These are phyloP conservation scores for Himantopus leucocephalus DNA, from an alignment of 2,113 vertebrate genomes.

Conservation along the genomic window DNA sequence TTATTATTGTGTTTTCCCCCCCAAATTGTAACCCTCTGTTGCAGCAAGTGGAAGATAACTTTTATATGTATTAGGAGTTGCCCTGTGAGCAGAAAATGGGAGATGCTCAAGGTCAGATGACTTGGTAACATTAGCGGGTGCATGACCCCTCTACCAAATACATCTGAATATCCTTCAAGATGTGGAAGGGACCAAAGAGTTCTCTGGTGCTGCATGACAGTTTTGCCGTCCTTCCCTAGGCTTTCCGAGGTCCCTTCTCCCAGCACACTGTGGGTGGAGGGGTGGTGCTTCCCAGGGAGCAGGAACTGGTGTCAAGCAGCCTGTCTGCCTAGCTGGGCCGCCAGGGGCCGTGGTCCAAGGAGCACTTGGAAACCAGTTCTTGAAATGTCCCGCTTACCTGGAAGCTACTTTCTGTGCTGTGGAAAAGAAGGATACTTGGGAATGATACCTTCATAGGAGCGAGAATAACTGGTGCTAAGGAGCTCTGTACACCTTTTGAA, in stretches of 20 bases:
- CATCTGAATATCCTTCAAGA: neutral
- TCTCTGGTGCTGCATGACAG: neutral
- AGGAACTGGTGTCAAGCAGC: neutral
- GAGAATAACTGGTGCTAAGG: neutral
- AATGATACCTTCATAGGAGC: neutral
- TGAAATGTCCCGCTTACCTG: neutral
- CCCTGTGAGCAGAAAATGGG: neutral
- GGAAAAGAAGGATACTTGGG: neutral
- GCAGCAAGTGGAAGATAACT: neutral
- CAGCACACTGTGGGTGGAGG: fast-evolving
- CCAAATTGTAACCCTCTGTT: neutral
- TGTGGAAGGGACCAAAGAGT: neutral
- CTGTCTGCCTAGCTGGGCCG: neutral
- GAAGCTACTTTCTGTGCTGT: neutral
- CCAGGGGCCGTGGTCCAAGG: neutral
- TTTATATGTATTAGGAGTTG: neutral
- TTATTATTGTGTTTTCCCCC: neutral
- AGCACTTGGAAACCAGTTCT: neutral
- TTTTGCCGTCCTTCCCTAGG: neutral
- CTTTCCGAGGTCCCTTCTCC: neutral
- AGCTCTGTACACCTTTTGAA: neutral
- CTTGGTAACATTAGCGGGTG: neutral
- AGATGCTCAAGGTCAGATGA: neutral
- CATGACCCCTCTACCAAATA: neutral
- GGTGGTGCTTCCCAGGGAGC: neutral